Conservation (phyloP, 2,888 invertebrate genomes). For the Drosophila anceps region DNA sequence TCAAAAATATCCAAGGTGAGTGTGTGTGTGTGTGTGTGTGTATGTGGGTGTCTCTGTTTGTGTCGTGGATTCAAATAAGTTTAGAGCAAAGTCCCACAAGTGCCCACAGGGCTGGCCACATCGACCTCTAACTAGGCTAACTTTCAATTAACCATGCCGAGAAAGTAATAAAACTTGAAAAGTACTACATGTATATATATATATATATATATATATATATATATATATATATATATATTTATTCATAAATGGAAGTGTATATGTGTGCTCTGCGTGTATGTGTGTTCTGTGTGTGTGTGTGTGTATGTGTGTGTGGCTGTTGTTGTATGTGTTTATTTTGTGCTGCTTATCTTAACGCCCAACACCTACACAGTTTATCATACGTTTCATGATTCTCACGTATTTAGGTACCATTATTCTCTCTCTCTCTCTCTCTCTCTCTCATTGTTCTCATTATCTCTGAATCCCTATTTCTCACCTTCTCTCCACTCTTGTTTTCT, state of each 20-base stretch:
- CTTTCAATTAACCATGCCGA: slow-evolving; percentile 3
- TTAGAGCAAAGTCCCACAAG: slow-evolving; percentile 6
- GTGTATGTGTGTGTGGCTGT: no score
- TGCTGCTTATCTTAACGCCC: no score
- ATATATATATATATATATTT: not conserved
- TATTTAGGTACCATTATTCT: no score
- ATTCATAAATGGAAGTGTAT: not conserved
- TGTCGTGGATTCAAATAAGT: not conserved
- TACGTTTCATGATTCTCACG: not conserved
- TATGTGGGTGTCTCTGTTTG: not conserved
- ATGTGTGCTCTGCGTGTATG: fast-evolving
- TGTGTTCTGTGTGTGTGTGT: not conserved
- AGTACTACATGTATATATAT: not conserved
- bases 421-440: not conserved
- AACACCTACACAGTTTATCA: not conserved
- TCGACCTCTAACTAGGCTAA: slow-evolving; percentile 9
- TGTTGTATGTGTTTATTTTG: not conserved
- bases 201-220: not conserved
- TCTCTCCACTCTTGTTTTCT: not conserved
- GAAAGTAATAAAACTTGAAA: slow-evolving; percentile 6
- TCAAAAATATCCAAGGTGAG: slow-evolving; percentile 2
- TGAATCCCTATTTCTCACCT: not conserved
- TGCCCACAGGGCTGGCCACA: not conserved
- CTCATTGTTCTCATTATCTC: no score
- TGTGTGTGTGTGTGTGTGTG: not conserved